Percentiles rank a stretch among this genome's conserved stretches.
phyloP scores from a whole-genome alignment of 2,888 invertebrate genomes.

The Shargacucullia verbasci region DNA sequence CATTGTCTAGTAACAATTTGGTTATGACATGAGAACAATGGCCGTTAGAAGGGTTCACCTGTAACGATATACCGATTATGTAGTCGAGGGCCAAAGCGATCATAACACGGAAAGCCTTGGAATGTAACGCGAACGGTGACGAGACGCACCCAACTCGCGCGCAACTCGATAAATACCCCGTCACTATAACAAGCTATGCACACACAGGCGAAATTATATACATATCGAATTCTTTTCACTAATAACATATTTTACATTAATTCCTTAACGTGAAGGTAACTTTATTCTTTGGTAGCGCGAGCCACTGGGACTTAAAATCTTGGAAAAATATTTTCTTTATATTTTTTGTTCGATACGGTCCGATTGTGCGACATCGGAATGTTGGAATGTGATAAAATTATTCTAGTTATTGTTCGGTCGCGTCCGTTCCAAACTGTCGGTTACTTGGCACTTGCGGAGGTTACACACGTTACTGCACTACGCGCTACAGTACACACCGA shows the following conservation, averaged over 20 bases:
- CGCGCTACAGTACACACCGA: slow-evolving; percentile 26
- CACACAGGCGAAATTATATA: slow-evolving; percentile 83
- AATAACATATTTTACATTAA: slow-evolving; percentile 81
- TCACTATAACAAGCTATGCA: slow-evolving; percentile 77
- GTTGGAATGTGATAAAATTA: slow-evolving; percentile 72
- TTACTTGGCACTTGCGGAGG: slow-evolving; percentile 83
- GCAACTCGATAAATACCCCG: slow-evolving; percentile 54
- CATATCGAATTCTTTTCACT: slow-evolving; percentile 75
- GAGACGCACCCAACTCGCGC: slow-evolving; percentile 45
- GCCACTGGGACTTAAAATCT: slow-evolving; percentile 71
- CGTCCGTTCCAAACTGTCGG: slow-evolving; percentile 66
- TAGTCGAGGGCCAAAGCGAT: slow-evolving; percentile 68
- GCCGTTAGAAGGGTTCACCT: slow-evolving; percentile 52
- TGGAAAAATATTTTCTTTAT: slow-evolving; percentile 67
- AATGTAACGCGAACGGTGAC: slow-evolving; percentile 72
- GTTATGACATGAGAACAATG: slow-evolving; percentile 54
- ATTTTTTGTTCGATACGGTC: slow-evolving; percentile 60
- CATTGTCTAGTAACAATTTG: slow-evolving; percentile 77
- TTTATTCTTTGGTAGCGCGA: slow-evolving; percentile 88
- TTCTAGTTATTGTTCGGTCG: slow-evolving; percentile 75
- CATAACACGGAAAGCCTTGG: slow-evolving; percentile 78
- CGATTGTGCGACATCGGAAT: slow-evolving; percentile 66
- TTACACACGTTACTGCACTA: slow-evolving; percentile 57
- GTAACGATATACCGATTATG: slow-evolving; percentile 57
- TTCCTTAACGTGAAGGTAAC: slow-evolving; percentile 86